Evolutionary conservation across 2,113 vertebrate genomes (phyloP).

Genomic region (Triplophysa rosa): DNA sequence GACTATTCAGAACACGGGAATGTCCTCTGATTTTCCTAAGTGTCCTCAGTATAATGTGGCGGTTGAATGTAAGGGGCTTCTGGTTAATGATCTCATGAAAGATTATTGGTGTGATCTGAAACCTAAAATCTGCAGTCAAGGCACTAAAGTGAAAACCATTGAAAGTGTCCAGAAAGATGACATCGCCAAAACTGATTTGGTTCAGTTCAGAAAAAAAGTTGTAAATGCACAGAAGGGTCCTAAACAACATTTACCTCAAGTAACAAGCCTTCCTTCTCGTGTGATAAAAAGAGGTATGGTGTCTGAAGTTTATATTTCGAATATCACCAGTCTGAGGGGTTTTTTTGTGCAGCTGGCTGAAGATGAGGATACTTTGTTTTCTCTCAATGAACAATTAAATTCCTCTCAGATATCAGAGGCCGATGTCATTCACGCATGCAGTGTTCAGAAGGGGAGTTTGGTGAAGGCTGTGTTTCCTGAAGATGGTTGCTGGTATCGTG

Average conservation of each 20-base stretch:
- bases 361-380: conserved; percentile 69
- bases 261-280: conserved; percentile 64
- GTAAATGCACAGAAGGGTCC: background rate
- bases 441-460: conserved; percentile 70
- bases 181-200: background rate
- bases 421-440: conserved; percentile 47
- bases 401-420: conserved; percentile 18
- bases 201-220: background rate
- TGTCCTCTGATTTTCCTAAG: conserved; percentile 40
- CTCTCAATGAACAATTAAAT: conserved; percentile 75
- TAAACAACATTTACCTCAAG: conserved; percentile 52
- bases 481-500: conserved; percentile 78
- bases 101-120: conserved; percentile 62
- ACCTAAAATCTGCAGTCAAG: background rate
- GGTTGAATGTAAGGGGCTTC: conserved; percentile 71
- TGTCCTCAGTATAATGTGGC: conserved; percentile 70
- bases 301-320: conserved; percentile 74
- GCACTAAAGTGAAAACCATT: background rate
- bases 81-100: conserved; percentile 81
- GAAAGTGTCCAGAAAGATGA: background rate
- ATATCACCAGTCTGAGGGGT: conserved; percentile 70
- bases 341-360: conserved; percentile 81
- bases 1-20: conserved; percentile 66
- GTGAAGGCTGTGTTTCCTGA: conserved; percentile 77
- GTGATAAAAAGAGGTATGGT: conserved; percentile 67